phyloP scores from a whole-genome alignment of 2,888 invertebrate species.

The Oscheius sp. region DNA sequence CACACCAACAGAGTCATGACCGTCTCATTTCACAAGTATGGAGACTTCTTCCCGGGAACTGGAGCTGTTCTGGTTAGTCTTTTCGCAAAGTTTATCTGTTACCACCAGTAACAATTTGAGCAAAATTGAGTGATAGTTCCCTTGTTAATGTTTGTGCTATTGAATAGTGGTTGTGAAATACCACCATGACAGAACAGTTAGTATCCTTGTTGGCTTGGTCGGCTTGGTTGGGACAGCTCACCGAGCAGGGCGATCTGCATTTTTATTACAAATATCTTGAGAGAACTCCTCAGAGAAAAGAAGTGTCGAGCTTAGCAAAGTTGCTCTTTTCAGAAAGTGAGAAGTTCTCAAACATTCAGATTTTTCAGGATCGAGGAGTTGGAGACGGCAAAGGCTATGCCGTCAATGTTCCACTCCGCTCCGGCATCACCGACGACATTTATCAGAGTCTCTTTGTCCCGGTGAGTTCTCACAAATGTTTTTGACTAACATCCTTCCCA shows the following conservation, averaged over 20 bases:
- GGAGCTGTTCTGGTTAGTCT: slow-evolving; percentile 79
- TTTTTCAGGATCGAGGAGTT: slow-evolving; percentile 79
- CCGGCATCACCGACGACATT: slow-evolving; percentile 98
- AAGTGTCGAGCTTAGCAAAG: too few relatives aligned
- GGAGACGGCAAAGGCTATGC: slow-evolving; percentile 95
- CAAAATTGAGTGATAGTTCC: background rate
- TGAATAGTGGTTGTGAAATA: too few relatives aligned
- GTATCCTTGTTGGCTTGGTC: too few relatives aligned
- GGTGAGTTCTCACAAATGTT: slow-evolving; percentile 74
- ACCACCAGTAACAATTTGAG: too few relatives aligned
- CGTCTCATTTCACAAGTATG: slow-evolving; percentile 98
- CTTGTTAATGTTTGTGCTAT: background rate
- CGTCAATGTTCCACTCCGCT: slow-evolving; percentile 95
- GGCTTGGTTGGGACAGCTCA: too few relatives aligned
- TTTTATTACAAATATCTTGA: too few relatives aligned
- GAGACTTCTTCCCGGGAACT: slow-evolving; percentile 98
- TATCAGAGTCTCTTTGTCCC: slow-evolving; percentile 89
- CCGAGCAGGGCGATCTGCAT: too few relatives aligned
- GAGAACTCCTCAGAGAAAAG: too few relatives aligned
- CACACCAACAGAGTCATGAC: slow-evolving; percentile 99
- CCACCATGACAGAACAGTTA: too few relatives aligned
- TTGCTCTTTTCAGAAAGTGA: too few relatives aligned
- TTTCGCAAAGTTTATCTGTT: background rate
- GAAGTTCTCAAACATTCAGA: too few relatives aligned
- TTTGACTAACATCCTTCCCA: slow-evolving; percentile 23